Evolutionary conservation across 1,140 invertebrate species (phyloP).

Genomic region (Drosophila sulfurigaster): DNA sequence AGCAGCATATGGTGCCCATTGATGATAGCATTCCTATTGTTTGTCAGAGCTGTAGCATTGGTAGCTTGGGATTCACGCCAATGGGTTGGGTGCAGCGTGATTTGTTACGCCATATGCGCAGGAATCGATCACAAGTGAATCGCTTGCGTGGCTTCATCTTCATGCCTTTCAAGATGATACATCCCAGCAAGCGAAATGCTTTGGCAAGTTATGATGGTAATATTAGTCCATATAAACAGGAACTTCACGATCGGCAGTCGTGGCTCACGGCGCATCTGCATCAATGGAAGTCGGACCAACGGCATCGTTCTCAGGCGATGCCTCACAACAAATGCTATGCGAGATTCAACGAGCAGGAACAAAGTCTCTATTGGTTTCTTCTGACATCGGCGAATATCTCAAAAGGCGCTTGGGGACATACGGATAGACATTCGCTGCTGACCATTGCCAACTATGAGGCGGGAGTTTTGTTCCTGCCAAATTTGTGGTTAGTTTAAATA

Average conservation of each 20-base stretch:
- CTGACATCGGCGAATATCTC: slow-evolving; percentile 96
- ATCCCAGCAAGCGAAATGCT: slow-evolving; percentile 7
- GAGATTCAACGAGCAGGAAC: slow-evolving; percentile 88
- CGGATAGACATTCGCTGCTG: background rate
- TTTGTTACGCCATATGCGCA: slow-evolving; percentile 4
- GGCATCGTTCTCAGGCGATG: slow-evolving; percentile 90
- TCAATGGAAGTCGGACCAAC: slow-evolving; percentile 91
- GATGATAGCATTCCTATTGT: slow-evolving; percentile 85
- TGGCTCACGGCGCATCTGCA: slow-evolving; percentile 89
- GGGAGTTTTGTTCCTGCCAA: slow-evolving; percentile 21
- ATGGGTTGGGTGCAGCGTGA: slow-evolving; percentile 89
- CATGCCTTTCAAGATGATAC: slow-evolving; percentile 17
- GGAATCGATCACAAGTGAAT: background rate
- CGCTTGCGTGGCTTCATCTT: background rate
- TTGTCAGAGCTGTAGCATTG: slow-evolving; percentile 95
- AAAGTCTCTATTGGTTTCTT: slow-evolving; percentile 90
- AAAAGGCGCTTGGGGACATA: slow-evolving; percentile 95
- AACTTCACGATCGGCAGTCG: slow-evolving; percentile 5
- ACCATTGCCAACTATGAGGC: slow-evolving; percentile 14
- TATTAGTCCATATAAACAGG: background rate
- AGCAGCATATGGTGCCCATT: slow-evolving; percentile 87
- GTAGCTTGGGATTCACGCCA: slow-evolving; percentile 90
- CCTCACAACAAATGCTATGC: slow-evolving; percentile 97
- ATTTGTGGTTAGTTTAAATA: slow-evolving; percentile 23
- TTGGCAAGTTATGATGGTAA: background rate